Conservation (phyloP, 1,140 invertebrate species). For the Drosophila jambulina region DNA sequence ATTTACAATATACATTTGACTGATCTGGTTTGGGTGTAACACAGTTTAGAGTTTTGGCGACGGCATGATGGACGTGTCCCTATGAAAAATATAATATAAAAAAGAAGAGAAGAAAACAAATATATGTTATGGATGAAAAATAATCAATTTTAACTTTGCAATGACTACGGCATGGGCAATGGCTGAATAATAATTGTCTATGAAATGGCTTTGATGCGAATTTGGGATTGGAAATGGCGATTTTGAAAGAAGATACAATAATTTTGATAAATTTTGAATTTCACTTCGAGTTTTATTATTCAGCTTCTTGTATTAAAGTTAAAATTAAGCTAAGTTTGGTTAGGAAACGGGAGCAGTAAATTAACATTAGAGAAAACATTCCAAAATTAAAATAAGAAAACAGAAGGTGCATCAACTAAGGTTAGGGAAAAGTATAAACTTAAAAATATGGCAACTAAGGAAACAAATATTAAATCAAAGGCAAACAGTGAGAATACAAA, state of each 20-base stretch:
- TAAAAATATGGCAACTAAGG: constrained; percentile 14
- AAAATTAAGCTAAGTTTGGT: constrained; percentile 45
- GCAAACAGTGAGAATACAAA: constrained; percentile 13
- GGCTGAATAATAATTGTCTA: constrained; percentile 30
- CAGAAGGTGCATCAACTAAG: constrained; percentile 18
- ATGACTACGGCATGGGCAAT: constrained; percentile 36
- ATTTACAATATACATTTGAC: constrained; percentile 70
- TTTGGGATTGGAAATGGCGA: constrained; percentile 19
- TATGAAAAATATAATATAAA: constrained; percentile 75
- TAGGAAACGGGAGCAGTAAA: constrained; percentile 5
- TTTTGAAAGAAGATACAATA: constrained; percentile 22
- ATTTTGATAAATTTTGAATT: constrained; percentile 67
- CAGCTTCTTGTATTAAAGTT: constrained; percentile 39
- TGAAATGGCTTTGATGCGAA: not conserved
- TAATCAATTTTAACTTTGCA: constrained; percentile 40
- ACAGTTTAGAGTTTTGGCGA: constrained; percentile 81
- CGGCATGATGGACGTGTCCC: constrained; percentile 80
- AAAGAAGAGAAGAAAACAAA: constrained; percentile 75
- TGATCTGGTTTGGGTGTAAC: constrained; percentile 58
- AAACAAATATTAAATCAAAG: constrained; percentile 20
- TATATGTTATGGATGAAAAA: constrained; percentile 68
- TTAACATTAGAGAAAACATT: constrained; percentile 20
- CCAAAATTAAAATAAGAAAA: constrained; percentile 10
- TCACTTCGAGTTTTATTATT: constrained; percentile 62
- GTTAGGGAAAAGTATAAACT: constrained; percentile 20